Evolutionary conservation across 2,113 vertebrate species (phyloP), one percentile per base, ranked within the genome.

Genomic region (Aix galericulata): DNA sequence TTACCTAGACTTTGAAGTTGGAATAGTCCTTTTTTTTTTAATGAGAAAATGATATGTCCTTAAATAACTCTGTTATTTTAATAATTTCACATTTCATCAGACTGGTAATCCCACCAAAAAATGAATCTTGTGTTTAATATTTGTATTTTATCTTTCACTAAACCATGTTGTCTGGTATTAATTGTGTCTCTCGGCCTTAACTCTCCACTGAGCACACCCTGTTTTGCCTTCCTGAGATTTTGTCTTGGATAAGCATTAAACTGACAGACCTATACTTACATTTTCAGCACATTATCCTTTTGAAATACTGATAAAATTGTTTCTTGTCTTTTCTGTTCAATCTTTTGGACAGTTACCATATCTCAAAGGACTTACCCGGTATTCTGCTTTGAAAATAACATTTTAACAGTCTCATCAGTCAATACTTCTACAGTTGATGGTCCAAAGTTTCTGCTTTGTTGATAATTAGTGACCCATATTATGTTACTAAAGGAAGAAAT

Each of bases 271-370:
- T 68, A 32, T 71, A 74, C 42, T 78, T 72, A 92, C 27, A 60
- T 93, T 86, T 94, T 91, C 80, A 92, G 60, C 68, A 75, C 50
- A 38, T 78, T 81, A 52, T 74, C 77, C 29, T 82, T 91, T 29
- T 11, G 15, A 95, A 94, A 76, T 91, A 91, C 29, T 96, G 85
- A 93, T 94, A 89, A 74, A 82, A 36, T 83, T 87, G 58, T 88
- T 88, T 93, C n/a, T 56, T 94, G 71, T 94, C 84, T 82, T 85
- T 48, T 93, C 42, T 80, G 58, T 80, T 96, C 85, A 89, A 77
- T 93, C 82, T 80, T 91, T 89, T 50, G 50, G 71, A 88, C 67
- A 88, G 59, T 66, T 55, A 48, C 13, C 2, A 2, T 69, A 73
- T 69, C 75, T 94, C 71, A 93, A 72, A 84, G 76, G 82, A 83